A percentile compares a stretch with the other conserved stretches of the same genome.
Evolutionary conservation across 2,888 invertebrate genomes (phyloP).

Genomic region (Desoria tigrina): DNA sequence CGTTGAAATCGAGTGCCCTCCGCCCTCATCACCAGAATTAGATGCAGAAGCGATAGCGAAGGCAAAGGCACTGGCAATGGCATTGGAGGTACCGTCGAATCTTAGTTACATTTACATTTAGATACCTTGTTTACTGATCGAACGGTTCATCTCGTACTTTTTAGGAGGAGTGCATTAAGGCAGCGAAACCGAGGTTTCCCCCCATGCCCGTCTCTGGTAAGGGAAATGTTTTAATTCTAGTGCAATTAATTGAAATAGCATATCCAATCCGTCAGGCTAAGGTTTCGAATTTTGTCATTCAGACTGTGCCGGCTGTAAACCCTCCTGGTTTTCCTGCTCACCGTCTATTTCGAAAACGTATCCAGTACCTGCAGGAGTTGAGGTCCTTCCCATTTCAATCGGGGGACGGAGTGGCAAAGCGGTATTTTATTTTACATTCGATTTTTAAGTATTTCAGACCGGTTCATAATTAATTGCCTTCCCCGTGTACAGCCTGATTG

Average conservation of each 20-base stretch:
- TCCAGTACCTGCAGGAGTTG: slow-evolving; percentile 38
- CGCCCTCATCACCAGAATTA: too few species aligned
- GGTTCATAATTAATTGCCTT: slow-evolving; percentile 37
- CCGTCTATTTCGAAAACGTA: slow-evolving; percentile 28
- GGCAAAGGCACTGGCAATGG: too few species aligned
- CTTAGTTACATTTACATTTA: too few species aligned
- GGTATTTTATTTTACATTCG: slow-evolving; percentile 3
- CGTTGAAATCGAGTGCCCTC: too few species aligned
- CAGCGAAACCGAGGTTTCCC: background rate
- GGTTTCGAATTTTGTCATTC: background rate
- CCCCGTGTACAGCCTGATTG: slow-evolving; percentile 12
- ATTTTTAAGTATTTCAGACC: slow-evolving; percentile 13
- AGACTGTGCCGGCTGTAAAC: slow-evolving; percentile 31
- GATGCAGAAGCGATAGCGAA: too few species aligned
- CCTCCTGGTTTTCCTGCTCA: slow-evolving; percentile 38
- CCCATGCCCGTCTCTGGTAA: slow-evolving; percentile 23
- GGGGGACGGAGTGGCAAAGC: slow-evolving; percentile 37
- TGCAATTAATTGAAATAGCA: background rate
- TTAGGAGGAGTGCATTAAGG: too few species aligned
- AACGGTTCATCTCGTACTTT: too few species aligned
- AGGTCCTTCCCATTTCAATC: slow-evolving; percentile 40
- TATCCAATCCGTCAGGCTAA: too few species aligned
- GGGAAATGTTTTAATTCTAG: background rate
- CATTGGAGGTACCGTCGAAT: too few species aligned
- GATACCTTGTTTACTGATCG: too few species aligned